Percentiles rank a stretch among this genome's conserved stretches.
Conservation (phyloP, 2,888 invertebrate genomes). For the Epirrita christyi region DNA sequence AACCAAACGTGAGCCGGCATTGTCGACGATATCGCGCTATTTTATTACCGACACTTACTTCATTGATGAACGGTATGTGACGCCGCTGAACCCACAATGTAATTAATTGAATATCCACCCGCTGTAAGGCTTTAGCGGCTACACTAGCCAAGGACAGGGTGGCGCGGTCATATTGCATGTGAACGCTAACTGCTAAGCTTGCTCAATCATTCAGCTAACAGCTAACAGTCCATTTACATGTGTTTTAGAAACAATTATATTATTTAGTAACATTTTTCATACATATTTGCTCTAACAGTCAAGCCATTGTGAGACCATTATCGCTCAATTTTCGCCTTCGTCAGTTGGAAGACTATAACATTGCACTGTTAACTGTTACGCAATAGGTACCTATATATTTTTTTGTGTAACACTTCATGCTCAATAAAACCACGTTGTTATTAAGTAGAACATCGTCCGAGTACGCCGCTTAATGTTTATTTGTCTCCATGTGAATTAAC, state of each 20-base stretch:
- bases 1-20: constrained; percentile 70
- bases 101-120: constrained; percentile 22
- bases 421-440: constrained; percentile 16
- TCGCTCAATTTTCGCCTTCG: constrained; percentile 1
- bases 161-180: constrained; percentile 16
- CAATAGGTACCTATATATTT: neutral
- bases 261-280: neutral
- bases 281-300: neutral
- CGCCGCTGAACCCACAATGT: constrained; percentile 23
- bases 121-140: constrained; percentile 17
- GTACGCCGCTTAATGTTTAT: constrained; percentile 38
- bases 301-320: neutral
- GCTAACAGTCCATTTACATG: neutral
- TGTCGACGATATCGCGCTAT: constrained; percentile 55
- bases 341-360: no score
- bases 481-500: constrained; percentile 40
- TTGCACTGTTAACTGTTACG: no score
- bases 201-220: constrained; percentile 13
- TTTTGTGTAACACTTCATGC: constrained; percentile 24
- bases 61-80: constrained; percentile 52
- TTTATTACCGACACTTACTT: constrained; percentile 47
- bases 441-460: constrained; percentile 15
- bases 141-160: constrained; percentile 20
- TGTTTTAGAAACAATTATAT: neutral
- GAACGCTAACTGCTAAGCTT: constrained; percentile 9